Conservation (phyloP, 1,140 invertebrate species). For the Nebria ingens region DNA sequence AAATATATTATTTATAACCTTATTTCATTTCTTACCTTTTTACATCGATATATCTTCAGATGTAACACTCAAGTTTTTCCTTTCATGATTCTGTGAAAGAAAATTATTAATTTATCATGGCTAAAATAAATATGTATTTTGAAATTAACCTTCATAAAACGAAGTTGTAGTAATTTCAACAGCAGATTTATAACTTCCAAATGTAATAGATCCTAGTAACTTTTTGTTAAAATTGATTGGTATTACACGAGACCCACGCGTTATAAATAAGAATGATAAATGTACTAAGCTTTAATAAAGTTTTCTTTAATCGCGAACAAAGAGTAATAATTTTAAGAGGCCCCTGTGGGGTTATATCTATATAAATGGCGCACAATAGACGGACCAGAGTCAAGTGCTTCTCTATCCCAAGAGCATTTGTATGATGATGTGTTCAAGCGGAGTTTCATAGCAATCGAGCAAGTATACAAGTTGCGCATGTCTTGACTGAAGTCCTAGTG, state of each 20-base stretch:
- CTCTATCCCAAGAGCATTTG: neutral
- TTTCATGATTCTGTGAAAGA: no score
- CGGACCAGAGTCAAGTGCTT: neutral
- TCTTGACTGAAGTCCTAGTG: no score
- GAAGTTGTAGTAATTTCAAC: no score
- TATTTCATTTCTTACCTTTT: no score
- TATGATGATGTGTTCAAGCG: neutral
- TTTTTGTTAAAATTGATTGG: neutral
- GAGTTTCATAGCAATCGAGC: neutral
- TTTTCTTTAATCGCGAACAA: neutral
- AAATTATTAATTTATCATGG: no score
- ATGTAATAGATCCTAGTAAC: neutral
- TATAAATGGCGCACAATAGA: neutral
- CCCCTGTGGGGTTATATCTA: neutral
- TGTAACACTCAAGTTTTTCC: no score
- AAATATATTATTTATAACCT: no score
- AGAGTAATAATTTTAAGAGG: neutral
- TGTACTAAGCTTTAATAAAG: neutral
- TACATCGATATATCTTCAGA: no score
- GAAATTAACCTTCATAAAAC: no score
- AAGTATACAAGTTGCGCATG: no score
- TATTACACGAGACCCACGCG: neutral
- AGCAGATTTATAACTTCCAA: no score
- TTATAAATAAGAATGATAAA: neutral
- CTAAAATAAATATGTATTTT: no score